A percentile compares a stretch with the other conserved stretches of the same genome.
phyloP scores from a whole-genome alignment of 2,888 invertebrate genomes.

The Pilophorus perplexus region DNA sequence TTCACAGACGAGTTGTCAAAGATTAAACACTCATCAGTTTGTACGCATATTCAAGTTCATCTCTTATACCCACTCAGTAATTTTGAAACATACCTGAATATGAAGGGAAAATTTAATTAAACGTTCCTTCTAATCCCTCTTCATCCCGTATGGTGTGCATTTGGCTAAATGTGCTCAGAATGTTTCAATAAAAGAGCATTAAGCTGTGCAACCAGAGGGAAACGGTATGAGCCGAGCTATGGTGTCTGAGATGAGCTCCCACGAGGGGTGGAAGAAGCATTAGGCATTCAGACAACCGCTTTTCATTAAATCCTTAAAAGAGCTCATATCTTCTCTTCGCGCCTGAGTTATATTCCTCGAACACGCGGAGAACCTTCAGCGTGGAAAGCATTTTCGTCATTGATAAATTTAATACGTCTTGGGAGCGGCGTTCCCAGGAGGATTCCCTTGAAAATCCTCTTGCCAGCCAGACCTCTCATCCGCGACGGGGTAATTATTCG shows the following conservation, averaged over 20 bases:
- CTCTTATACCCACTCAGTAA: too few relatives aligned
- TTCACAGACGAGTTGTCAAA: too few relatives aligned
- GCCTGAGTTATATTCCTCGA: conserved; percentile 20
- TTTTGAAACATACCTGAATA: too few relatives aligned
- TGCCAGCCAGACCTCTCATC: neutral
- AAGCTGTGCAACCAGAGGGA: neutral
- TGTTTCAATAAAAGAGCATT: conserved; percentile 3
- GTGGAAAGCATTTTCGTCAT: conserved; percentile 8
- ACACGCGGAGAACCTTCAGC: neutral
- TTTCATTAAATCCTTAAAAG: conserved; percentile 37
- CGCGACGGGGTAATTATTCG: conserved; percentile 19
- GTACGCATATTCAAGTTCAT: too few relatives aligned
- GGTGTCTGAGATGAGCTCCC: neutral
- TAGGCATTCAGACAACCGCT: conserved; percentile 27
- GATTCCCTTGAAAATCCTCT: neutral
- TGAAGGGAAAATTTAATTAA: too few relatives aligned
- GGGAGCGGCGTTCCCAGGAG: neutral
- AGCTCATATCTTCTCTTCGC: conserved; percentile 20
- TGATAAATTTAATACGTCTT: conserved; percentile 27
- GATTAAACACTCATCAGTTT: too few relatives aligned
- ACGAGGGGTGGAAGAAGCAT: too few relatives aligned
- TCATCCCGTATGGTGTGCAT: too few relatives aligned
- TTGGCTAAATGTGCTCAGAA: neutral
- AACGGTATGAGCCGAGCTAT: conserved; percentile 1
- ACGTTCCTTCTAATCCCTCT: too few relatives aligned